Conservation (phyloP, 1,140 invertebrate genomes). For the Apocrypta bakeri region DNA sequence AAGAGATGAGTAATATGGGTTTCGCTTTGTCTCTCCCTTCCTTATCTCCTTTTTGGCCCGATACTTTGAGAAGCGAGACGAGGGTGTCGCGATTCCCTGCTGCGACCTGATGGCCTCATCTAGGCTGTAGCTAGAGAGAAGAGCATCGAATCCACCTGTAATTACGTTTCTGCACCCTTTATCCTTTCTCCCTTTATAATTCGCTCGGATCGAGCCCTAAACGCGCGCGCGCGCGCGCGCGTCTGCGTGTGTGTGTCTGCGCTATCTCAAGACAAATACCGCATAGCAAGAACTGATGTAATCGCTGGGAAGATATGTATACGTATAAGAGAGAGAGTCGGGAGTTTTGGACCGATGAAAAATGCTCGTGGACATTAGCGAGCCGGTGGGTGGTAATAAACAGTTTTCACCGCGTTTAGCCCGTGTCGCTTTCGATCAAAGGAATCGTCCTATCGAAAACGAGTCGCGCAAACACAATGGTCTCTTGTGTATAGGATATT, state of each 20-base stretch:
- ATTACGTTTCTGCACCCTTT: conserved; percentile 64
- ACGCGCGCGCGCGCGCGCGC: not conserved
- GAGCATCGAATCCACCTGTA: conserved; percentile 54
- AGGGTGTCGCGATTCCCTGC: conserved; percentile 70
- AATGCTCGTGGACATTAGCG: conserved; percentile 20
- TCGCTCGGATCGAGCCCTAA: not conserved
- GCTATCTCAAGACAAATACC: not conserved
- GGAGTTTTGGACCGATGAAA: conserved; percentile 10
- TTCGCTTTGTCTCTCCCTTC: conserved; percentile 46
- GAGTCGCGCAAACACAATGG: not conserved
- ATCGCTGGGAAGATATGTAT: not conserved
- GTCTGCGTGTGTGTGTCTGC: too few relatives aligned
- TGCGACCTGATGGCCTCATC: conserved; percentile 66
- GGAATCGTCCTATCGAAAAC: not conserved
- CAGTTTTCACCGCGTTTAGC: conserved; percentile 2
- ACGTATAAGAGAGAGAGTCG: too few relatives aligned
- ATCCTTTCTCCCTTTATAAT: conserved; percentile 45
- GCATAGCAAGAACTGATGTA: not conserved
- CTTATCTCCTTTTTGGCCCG: conserved; percentile 34
- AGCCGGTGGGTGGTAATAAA: conserved; percentile 9
- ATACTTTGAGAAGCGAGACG: conserved; percentile 42
- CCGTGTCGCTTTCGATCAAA: not conserved
- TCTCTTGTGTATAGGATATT: not conserved
- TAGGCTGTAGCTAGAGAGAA: conserved; percentile 38
- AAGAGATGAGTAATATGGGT: conserved; percentile 62